Conservation (phyloP, 2,888 invertebrate genomes). For the Archips crataeganus region DNA sequence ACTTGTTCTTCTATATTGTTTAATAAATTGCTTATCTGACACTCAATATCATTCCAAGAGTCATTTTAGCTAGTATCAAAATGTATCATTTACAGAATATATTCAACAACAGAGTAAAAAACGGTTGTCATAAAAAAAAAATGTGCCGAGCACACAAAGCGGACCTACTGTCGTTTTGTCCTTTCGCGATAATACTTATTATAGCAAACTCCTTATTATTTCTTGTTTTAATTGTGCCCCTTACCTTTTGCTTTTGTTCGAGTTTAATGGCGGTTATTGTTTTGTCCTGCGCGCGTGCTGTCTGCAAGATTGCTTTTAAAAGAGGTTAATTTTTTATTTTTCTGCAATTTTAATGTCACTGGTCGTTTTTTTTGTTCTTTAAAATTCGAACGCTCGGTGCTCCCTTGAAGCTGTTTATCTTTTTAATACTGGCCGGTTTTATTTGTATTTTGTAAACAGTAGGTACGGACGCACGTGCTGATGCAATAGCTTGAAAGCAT, state of each 20-base stretch:
- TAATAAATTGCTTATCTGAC: no score
- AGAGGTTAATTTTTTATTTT: slow-evolving; percentile 45
- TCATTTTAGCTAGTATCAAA: no score
- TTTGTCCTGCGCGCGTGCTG: slow-evolving; percentile 75
- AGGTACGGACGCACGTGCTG: no score
- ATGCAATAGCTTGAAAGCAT: no score
- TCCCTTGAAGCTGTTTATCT: slow-evolving; percentile 17
- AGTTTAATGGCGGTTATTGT: slow-evolving; percentile 84
- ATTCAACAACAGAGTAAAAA: not conserved
- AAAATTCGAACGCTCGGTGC: slow-evolving; percentile 22
- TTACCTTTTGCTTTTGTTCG: slow-evolving; percentile 84
- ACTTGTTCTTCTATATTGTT: no score
- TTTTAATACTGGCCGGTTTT: slow-evolving; percentile 14
- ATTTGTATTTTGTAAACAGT: not conserved
- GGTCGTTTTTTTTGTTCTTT: slow-evolving; percentile 31
- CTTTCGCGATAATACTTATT: slow-evolving; percentile 78
- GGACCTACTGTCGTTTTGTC: slow-evolving; percentile 25
- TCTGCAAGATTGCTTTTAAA: slow-evolving; percentile 65
- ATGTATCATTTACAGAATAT: no score
- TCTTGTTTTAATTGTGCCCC: slow-evolving; percentile 85
- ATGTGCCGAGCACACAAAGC: not conserved
- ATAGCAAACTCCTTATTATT: slow-evolving; percentile 84
- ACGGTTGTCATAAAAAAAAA: not conserved
- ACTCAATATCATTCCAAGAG: no score
- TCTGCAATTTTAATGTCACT: slow-evolving; percentile 41